Conservation (phyloP, 2,888 invertebrate genomes). For the Plagodis dolabraria region DNA sequence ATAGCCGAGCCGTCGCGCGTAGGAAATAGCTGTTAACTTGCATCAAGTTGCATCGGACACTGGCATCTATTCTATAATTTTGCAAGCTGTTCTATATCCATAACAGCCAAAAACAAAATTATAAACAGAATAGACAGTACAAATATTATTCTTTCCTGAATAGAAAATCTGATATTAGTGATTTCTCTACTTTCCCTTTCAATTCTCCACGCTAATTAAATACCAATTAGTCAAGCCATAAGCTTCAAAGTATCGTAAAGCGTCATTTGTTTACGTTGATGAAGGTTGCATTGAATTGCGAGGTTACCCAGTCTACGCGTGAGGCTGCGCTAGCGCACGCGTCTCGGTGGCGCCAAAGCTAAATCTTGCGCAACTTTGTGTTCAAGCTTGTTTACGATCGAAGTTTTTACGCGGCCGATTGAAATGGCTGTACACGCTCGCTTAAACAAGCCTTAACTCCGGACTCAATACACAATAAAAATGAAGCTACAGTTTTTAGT, state of each 20-base stretch:
- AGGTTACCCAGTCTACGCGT: constrained; percentile 79
- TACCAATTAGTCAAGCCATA: constrained; percentile 46
- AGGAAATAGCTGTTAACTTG: constrained; percentile 78
- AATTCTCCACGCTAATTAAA: constrained; percentile 42
- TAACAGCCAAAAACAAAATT: too few species aligned
- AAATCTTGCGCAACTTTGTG: constrained; percentile 73
- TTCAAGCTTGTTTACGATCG: constrained; percentile 64
- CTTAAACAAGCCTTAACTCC: constrained; percentile 34
- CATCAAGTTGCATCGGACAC: constrained; percentile 56
- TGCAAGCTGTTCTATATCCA: neutral
- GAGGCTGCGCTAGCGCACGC: constrained; percentile 82
- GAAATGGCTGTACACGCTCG: constrained; percentile 61
- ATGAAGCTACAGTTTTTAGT: constrained; percentile 75
- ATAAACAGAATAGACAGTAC: too few species aligned
- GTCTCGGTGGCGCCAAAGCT: constrained; percentile 80
- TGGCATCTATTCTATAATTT: constrained; percentile 55
- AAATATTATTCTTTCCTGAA: too few species aligned
- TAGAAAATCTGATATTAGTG: too few species aligned
- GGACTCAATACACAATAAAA: constrained; percentile 55
- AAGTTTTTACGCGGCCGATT: constrained; percentile 58
- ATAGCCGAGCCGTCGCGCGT: constrained; percentile 55
- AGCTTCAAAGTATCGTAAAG: constrained; percentile 61
- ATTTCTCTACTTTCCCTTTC: constrained; percentile 35
- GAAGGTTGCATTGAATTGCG: constrained; percentile 83
- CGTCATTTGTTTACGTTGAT: constrained; percentile 80